Base-by-base conservation (phyloP, 2,113 vertebrate genomes). In the Laticauda colubrina region DNA sequence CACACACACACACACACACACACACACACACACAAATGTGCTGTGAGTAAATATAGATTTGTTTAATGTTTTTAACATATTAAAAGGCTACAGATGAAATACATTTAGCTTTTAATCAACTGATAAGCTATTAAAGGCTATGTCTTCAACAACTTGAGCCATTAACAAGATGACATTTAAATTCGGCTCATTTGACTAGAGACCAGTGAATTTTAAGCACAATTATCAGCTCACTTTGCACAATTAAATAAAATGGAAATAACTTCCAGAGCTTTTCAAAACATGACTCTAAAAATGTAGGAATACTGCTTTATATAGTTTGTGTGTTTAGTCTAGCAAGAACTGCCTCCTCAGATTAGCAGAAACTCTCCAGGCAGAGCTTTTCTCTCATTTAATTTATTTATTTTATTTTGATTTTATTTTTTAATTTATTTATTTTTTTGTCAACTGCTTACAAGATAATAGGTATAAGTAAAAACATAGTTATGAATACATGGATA, bases 151-250 rank as follows among this genome's bases (percentile, higher is more conserved):
- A 85, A n/a, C 45, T 43, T n/a, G 24, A 5, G 89, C 29, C 56
- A 61, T 85, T 56, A 81, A 57, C n/a, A 81, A 89, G 87, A 54
- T 57, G 69, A 23, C 4, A 94, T 61, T 89, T 57, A 91, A 87
- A 87, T 86, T 55, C 48, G 57, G n/a, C 88, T 87, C 81, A 87
- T 59, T 48, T 64, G 87, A 85, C 85, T 53, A 34, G 75, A 53
- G 39, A 26, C 26, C 87, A n/a, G 24, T 51, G n/a, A 55, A 23
- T 86, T 15, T 45, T 39, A 69, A 91, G 85, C 29, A 43, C 56
- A 90, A 81, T 57, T 85, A 15, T 87, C 81, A 53, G 21, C 11
- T 53, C 26, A 21, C 29, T 34, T n/a, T 23, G 45, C 39, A 34
- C 11, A n/a, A 14, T 92, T 59, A 92, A 61, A 51, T 51, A 45